Evolutionary conservation across 1,140 invertebrate species (phyloP), one percentile per base, ranked within the genome.

Genomic region (Bathynomus jamesi): DNA sequence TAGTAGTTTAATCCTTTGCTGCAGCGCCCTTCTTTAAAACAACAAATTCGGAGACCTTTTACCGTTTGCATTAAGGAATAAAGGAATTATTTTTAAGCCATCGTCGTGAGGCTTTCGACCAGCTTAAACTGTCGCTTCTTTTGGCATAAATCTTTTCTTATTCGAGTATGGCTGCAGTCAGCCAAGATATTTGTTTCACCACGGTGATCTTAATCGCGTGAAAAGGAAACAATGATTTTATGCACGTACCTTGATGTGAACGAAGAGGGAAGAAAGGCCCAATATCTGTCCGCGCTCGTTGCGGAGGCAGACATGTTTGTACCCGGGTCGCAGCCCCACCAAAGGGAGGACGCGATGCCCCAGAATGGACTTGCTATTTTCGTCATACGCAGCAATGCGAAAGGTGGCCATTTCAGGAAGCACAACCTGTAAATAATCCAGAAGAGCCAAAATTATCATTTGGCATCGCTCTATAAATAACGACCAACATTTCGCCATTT

Each of bases 271-370:
- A 4, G 94, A 90, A 66, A 96, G 81, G 3, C 90, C 89, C 61
- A 98, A 84, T 2, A 96, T 93, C 80, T 98, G 94, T 25, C 96
- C 96, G n/a, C 91, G 87, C 83, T 99, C 97, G 30, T 91, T 95
- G 68, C 93, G 86, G 25, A 97, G 84, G 71, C 87, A 88, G 13
- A 96, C 90, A 80, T 96, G 94, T 2, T 93, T 85, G 81, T 94
- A 96, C 29, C 95, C 96, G 25, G 96, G 95, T 82, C 96, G 93
- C 21, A 99, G 84, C 1, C 96, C 96, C 75, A 97, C 92, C 0
- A 99, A 90, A 0, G 97, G 97, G 69, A 99, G 82, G 46, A 99
- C 94, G 63, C 97, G 87, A 83, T 99, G 96, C 0, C 98, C 98
- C 61, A 99, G 90, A 64, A 98, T 87, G 80, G 91, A 91, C 28